Evolutionary conservation across 2,888 invertebrate genomes (phyloP), one percentile per base, ranked within the genome.

Genomic region (Fissipunctia ypsillon): DNA sequence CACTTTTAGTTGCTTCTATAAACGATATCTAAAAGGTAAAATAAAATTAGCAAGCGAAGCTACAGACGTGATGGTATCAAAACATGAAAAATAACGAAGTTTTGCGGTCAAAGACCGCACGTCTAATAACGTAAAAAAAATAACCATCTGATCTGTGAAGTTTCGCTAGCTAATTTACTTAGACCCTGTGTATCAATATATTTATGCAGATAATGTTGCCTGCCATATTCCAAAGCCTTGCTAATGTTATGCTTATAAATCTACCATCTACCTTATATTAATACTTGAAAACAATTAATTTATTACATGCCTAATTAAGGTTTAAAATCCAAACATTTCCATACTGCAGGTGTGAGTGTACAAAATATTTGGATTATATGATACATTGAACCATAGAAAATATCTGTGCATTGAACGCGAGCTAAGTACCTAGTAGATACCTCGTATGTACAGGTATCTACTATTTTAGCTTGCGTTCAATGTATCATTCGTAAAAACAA

Each of bases 251-350:
- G 59, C 31, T 64, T 73, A 60, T 22, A 54, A 65, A 73, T 56
- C 50, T 76, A 76, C 78, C 78, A 25, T 48, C 28, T 65, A 69
- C 54, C 78, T 41, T 81, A 76, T 16, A 35, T 65, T 60, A 76
- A 78, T 69, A 78, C 75, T 80, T 79, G 41, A 50, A 61, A 57
- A 63, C 56, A 43, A 64, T 45, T 48, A 22, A 31, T 45, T 9
- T 43, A 43, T 25, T 25, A 16, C n/a, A n/a, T n/a, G n/a, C n/a
- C n/a, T n/a, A 25, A 4, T 38, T 38, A 45, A 43, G 63, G 31
- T 5, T 52, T 25, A 31, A 0, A 16, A n/a, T 60, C 0, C 1
- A 31, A 54, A 63, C 19, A 60, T 28, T 43, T 48, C 38, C n/a
- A 31, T 31, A n/a, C 63, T 31, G 31, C 7, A 43, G 43, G 3